Conservation (phyloP, 2,888 invertebrate species). For the Erebia epiphron region DNA sequence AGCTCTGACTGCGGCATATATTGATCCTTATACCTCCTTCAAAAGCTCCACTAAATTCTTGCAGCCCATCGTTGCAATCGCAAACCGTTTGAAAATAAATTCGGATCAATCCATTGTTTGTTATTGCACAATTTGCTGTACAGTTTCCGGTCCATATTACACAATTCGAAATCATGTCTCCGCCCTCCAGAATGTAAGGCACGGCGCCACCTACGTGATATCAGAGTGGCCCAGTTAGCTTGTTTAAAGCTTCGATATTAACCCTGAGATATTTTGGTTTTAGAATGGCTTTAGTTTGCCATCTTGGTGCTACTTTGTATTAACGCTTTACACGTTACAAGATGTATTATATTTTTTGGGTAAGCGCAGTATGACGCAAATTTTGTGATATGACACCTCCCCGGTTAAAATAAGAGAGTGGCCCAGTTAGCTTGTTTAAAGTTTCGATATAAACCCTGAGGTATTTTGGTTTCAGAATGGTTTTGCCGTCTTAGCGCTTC, state of each 20-base stretch:
- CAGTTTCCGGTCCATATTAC: constrained; percentile 30
- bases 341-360: background rate
- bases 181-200: constrained; percentile 49
- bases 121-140: constrained; percentile 31
- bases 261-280: constrained; percentile 57
- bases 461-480: constrained; percentile 47
- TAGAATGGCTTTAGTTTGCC: constrained; percentile 29
- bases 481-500: constrained; percentile 9
- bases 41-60: background rate
- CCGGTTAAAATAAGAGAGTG: too few species aligned
- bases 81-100: constrained; percentile 2
- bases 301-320: constrained; percentile 4
- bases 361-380: too few species aligned
- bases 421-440: too few species aligned
- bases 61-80: background rate
- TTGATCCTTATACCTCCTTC: background rate
- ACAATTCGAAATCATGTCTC: constrained; percentile 42
- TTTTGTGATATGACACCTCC: too few species aligned
- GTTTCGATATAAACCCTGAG: constrained; percentile 59
- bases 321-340: background rate
- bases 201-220: constrained; percentile 55
- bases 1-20: too few species aligned
- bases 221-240: constrained; percentile 55
- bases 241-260: constrained; percentile 55
- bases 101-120: constrained; percentile 17